These are phyloP conservation scores for Pedionomus torquatus DNA, from an alignment of 2,113 vertebrate species.

Conservation along the genomic window DNA sequence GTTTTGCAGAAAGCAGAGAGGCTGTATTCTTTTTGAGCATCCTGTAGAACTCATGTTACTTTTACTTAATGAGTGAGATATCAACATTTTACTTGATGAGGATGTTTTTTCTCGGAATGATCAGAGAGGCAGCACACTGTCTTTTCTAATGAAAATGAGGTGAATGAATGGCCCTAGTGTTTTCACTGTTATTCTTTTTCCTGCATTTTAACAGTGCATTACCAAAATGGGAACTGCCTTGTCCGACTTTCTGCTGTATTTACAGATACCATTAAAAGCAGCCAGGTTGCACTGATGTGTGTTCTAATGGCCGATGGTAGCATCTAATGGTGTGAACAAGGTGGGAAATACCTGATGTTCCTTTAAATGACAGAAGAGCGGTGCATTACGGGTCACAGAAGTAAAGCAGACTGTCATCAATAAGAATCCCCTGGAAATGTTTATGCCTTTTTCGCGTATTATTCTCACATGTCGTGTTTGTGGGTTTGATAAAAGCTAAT, in stretches of 20 bases:
- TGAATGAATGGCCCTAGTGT: not conserved
- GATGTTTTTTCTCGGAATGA: not conserved
- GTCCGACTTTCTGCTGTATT: conserved; percentile 11
- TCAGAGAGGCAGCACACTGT: not conserved
- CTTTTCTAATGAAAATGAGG: conserved; percentile 30
- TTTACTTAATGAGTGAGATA: not conserved
- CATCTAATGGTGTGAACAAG: conserved; percentile 35
- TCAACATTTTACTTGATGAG: not conserved
- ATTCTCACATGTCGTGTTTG: not conserved
- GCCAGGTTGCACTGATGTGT: conserved; percentile 56
- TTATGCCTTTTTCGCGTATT: not conserved
- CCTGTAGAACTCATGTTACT: not conserved
- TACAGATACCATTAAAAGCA: conserved; percentile 63
- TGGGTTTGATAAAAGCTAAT: conserved; percentile 3
- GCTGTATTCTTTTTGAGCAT: not conserved
- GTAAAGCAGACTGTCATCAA: not conserved
- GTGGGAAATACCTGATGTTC: conserved; percentile 36
- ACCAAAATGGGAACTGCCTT: not conserved
- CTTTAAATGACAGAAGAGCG: not conserved
- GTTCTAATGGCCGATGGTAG: not conserved
- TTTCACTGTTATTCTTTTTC: conserved; percentile 29
- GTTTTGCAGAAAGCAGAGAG: not conserved
- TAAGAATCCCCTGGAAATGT: not conserved
- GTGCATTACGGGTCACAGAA: not conserved
- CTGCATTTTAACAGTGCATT: not conserved